Evolutionary conservation across 2,888 invertebrate genomes (phyloP), one percentile per base, ranked within the genome.

Genomic region (Drosophila greeni): DNA sequence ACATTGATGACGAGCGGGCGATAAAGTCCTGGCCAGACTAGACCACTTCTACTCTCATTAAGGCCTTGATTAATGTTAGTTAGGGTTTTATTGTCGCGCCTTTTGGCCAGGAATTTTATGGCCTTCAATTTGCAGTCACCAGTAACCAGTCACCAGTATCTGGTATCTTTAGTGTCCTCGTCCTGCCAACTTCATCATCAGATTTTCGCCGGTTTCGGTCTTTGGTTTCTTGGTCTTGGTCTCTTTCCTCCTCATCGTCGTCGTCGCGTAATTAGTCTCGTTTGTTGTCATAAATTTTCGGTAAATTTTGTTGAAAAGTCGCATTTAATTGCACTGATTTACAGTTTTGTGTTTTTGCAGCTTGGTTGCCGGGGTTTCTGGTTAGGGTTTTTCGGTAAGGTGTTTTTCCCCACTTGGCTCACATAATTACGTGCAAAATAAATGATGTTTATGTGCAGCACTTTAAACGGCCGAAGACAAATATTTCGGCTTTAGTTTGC

Each of bases 281-380:
- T 72, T 80, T 84, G 73, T 84, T 84, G 72, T 84, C 84, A 81
- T 81, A 81, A 81, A 84, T 84, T 80, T 74, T 71, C 70, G 56
- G 68, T 57, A 66, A 34, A 68, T 70, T 75, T 72, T 79, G 84
- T 59, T 79, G 80, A 81, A 80, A 84, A 81, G 76, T 81, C 72
- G 61, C 68, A 72, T 76, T 84, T 81, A 81, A 79, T 81, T 82
- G 84, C 80, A 66, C 75, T 82, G 84, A 81, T 84, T 81, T 84
- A 84, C 75, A 70, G 80, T 78, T 74, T 53, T 62, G 36, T 42
- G 39, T 70, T 56, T 18, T 66, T 60, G 47, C 61, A 66, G 58
- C 66, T 60, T 18, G 61, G 45, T 20, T 49, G 34, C 49, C 24
- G 34, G 34, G 16, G 34, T 53, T 47, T 64, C 36, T 57, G 45